Conservation (phyloP, 2,113 vertebrate genomes). For the Taxidea taxus region DNA sequence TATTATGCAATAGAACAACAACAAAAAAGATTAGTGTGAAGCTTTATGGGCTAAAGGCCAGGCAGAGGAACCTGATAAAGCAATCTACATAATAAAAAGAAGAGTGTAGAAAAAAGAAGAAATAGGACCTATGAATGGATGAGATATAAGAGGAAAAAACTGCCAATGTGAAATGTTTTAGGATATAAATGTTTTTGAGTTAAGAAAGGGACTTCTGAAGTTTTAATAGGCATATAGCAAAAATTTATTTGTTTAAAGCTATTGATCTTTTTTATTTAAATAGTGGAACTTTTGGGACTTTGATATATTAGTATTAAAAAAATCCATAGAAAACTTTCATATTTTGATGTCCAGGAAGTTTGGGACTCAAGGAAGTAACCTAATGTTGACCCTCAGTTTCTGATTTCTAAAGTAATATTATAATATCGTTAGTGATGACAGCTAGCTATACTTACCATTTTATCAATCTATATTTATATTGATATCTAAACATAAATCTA, state of each 20-base stretch:
- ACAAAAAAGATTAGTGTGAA: not conserved
- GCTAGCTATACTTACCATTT: not conserved
- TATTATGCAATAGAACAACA: not conserved
- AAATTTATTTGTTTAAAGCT: not conserved
- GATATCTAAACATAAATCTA: not conserved
- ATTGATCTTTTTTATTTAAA: not conserved
- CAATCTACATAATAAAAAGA: not conserved
- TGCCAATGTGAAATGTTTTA: not conserved
- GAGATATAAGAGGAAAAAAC: not conserved
- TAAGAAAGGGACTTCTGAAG: not conserved
- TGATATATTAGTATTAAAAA: not conserved
- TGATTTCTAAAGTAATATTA: not conserved
- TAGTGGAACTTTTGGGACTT: not conserved
- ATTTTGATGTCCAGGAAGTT: not conserved
- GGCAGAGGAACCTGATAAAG: not conserved
- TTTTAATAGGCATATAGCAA: not conserved
- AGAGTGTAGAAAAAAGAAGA: not conserved
- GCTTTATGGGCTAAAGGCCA: not conserved
- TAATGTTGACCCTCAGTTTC: not conserved
- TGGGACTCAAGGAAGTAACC: not conserved
- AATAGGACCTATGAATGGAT: rapidly evolving
- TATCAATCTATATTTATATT: not conserved
- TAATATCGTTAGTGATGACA: not conserved
- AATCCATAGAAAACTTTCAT: not conserved
- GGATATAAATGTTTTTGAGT: not conserved